Evolutionary conservation across 92 coral and sea anemone species (phyloP).

Genomic region (Blastomussa wellsi): DNA sequence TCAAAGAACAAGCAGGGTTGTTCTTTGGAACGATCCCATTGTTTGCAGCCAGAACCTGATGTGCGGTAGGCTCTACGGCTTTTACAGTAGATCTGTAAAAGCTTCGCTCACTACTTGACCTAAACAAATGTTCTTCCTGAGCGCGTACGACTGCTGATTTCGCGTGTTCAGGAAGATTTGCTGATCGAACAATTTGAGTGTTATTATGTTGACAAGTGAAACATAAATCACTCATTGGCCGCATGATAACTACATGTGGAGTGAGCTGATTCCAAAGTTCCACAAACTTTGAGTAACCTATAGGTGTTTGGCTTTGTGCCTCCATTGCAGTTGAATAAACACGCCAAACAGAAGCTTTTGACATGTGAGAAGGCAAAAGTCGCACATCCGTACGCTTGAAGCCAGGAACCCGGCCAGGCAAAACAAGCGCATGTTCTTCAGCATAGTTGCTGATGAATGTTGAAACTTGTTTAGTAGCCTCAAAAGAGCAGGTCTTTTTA

Average conservation of each 20-base stretch:
- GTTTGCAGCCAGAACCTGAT: too few relatives aligned
- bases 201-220: conserved; percentile 44
- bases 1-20: too few relatives aligned
- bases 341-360: conserved; percentile 38
- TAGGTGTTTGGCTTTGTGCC: conserved; percentile 24
- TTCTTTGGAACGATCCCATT: too few relatives aligned
- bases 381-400: too few relatives aligned
- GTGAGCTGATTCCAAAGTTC: conserved; percentile 36
- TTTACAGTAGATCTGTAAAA: too few relatives aligned
- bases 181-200: conserved; percentile 19
- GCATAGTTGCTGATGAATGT: conserved; percentile 48
- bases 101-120: neutral
- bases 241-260: conserved; percentile 42
- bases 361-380: too few relatives aligned
- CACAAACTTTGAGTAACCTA: conserved; percentile 38
- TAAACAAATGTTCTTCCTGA: conserved; percentile 44
- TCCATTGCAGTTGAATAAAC: conserved; percentile 7
- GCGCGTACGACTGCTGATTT: conserved; percentile 32
- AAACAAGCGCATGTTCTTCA: conserved; percentile 57
- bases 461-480: conserved; percentile 29
- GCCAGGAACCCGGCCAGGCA: conserved; percentile 67
- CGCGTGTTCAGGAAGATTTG: conserved; percentile 39
- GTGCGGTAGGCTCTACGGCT: too few relatives aligned
- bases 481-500: too few relatives aligned
- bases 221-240: conserved; percentile 52